phyloP scores from a whole-genome alignment of 2,888 invertebrate genomes.

The Ichneumoninae sp. region DNA sequence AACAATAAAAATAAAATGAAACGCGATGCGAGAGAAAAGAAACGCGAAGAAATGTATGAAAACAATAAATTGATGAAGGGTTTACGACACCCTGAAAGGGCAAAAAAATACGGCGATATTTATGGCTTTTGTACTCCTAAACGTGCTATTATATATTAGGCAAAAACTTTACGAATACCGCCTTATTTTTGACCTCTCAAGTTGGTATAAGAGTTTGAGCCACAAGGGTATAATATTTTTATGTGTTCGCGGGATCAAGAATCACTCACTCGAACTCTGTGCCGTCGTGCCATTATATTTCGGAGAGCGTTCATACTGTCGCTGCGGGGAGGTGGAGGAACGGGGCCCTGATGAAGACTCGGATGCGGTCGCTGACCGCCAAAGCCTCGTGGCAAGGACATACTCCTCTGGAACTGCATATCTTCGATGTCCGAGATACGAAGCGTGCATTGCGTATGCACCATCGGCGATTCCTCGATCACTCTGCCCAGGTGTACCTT shows the following conservation, averaged over 20 bases:
- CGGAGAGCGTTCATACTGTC: slow-evolving; percentile 83
- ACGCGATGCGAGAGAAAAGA: neutral
- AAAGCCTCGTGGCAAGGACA: slow-evolving; percentile 84
- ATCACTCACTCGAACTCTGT: slow-evolving; percentile 80
- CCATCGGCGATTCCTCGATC: slow-evolving; percentile 77
- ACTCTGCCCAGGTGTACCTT: slow-evolving; percentile 78
- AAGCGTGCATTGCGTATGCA: slow-evolving; percentile 78
- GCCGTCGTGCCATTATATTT: slow-evolving; percentile 82
- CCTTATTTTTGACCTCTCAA: too few species aligned
- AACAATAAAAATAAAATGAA: slow-evolving; percentile 23
- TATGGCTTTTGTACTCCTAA: too few species aligned
- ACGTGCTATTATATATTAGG: too few species aligned
- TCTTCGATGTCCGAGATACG: slow-evolving; percentile 79
- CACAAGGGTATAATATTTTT: neutral
- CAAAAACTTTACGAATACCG: too few species aligned
- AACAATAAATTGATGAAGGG: neutral
- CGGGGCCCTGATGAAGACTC: slow-evolving; percentile 75
- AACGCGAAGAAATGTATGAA: neutral
- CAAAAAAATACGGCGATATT: too few species aligned
- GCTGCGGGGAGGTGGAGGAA: slow-evolving; percentile 83
- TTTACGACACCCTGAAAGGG: too few species aligned
- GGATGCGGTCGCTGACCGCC: slow-evolving; percentile 79
- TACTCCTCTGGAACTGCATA: slow-evolving; percentile 82
- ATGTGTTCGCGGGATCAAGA: neutral
- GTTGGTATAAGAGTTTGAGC: too few species aligned